Percentiles rank a stretch among this genome's conserved stretches.
These are phyloP conservation scores for Perca flavescens DNA, from an alignment of 2,113 vertebrate genomes.

Conservation along the genomic window DNA sequence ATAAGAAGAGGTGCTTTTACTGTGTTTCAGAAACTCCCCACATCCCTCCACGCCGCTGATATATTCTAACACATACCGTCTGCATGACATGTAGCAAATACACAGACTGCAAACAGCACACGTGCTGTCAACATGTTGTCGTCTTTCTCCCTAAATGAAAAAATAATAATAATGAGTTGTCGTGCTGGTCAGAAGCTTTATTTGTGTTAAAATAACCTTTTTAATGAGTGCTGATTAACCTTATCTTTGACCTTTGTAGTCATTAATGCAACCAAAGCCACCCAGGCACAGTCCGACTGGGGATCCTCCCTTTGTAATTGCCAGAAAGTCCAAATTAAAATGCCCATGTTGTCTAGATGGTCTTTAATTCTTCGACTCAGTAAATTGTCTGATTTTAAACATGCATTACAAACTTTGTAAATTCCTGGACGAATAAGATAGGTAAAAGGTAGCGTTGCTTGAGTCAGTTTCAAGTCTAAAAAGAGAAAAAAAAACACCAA, in stretches of 20 bases:
- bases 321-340: not conserved
- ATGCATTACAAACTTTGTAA: not conserved
- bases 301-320: not conserved
- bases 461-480: no score
- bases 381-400: not conserved
- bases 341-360: no score
- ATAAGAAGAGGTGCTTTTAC: not conserved
- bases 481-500: not conserved
- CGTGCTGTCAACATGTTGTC: not conserved
- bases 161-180: no score
- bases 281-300: not conserved
- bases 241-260: constrained; percentile 59
- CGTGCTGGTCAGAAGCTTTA: accelerated
- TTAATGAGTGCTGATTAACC: not conserved
- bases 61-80: not conserved
- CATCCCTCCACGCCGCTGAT: not conserved
- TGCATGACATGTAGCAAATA: not conserved
- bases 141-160: no score
- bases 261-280: not conserved
- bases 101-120: not conserved
- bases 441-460: no score
- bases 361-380: not conserved
- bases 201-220: not conserved
- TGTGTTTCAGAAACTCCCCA: not conserved
- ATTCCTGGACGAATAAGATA: no score